phyloP scores from a whole-genome alignment of 1,140 invertebrate species.

The Stenopsyche tienmushanensis region DNA sequence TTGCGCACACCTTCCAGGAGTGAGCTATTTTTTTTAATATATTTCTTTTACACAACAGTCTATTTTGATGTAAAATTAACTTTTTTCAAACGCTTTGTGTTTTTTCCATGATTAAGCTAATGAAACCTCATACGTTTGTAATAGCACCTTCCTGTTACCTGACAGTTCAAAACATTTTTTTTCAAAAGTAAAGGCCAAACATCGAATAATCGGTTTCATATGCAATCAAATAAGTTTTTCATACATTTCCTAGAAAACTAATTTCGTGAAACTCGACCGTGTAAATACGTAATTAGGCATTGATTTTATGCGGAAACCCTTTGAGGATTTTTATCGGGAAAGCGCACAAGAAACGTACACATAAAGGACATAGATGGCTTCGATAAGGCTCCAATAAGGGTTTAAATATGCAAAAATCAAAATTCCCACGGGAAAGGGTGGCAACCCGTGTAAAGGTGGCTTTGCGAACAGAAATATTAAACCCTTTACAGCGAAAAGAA shows the following conservation, averaged over 20 bases:
- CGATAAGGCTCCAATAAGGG: neutral
- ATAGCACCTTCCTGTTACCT: too few relatives aligned
- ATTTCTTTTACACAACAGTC: too few relatives aligned
- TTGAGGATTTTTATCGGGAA: neutral
- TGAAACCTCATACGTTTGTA: too few relatives aligned
- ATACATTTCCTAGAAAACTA: neutral
- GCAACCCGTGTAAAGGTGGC: neutral
- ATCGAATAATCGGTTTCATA: neutral
- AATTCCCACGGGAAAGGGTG: neutral
- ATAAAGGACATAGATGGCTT: neutral
- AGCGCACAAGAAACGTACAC: neutral
- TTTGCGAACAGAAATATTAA: neutral
- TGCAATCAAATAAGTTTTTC: neutral
- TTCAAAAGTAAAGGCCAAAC: too few relatives aligned
- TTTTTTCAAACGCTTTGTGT: too few relatives aligned
- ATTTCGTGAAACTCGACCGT: neutral
- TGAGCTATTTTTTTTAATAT: too few relatives aligned
- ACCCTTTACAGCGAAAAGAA: too few relatives aligned
- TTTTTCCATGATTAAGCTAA: too few relatives aligned
- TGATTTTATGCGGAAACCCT: neutral
- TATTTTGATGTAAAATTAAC: too few relatives aligned
- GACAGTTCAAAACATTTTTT: too few relatives aligned
- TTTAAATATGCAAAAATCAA: neutral
- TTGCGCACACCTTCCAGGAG: too few relatives aligned
- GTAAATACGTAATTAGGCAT: neutral